Evolutionary conservation across 2,797 vertebrate genomes (phyloP).

Genomic region (Peromyscus attwateri): DNA sequence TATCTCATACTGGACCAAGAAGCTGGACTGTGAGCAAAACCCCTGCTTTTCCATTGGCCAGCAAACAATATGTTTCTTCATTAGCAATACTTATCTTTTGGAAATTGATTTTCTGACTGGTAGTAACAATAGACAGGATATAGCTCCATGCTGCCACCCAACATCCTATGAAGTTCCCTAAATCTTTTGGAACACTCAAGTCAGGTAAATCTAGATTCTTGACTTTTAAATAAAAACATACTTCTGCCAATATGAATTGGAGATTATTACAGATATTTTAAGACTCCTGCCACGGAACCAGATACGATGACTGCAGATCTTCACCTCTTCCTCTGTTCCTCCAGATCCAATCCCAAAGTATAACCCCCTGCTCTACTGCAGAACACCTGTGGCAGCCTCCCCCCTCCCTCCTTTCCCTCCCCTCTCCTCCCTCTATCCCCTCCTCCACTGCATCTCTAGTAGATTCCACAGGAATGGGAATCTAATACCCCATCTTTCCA

Average conservation of each 20-base stretch:
- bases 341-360: neutral
- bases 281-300: neutral
- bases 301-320: no score
- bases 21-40: neutral
- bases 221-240: neutral
- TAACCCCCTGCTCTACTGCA: neutral
- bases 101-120: neutral
- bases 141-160: neutral
- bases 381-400: neutral
- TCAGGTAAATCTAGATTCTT: neutral
- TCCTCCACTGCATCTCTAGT: neutral
- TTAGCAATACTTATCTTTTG: neutral
- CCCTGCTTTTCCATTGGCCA: neutral
- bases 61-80: neutral
- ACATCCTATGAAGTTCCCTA: neutral
- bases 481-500: neutral
- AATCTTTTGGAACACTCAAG: neutral
- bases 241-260: neutral
- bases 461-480: neutral
- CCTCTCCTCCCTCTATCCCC: no score
- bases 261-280: neutral
- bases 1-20: neutral
- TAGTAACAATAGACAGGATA: neutral
- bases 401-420: no score
- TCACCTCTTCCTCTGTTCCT: neutral